Percentiles rank a stretch among this genome's conserved stretches.
phyloP scores from a whole-genome alignment of 2,888 invertebrate species.

The Cantharis rufa region DNA sequence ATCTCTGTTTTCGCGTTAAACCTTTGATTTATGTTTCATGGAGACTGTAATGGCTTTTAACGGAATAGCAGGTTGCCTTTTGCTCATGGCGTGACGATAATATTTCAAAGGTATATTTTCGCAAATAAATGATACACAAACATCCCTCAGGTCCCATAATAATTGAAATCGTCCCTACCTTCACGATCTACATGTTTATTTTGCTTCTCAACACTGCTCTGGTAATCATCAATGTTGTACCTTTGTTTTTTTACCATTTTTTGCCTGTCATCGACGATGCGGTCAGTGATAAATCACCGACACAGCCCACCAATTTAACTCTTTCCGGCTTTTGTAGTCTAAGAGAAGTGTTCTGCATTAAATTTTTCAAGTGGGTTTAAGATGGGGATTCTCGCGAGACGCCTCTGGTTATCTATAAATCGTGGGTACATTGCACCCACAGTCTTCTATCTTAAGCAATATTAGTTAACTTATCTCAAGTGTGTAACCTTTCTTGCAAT shows the following conservation, averaged over 20 bases:
- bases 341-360: neutral
- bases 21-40: neutral
- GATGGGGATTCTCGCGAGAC: neutral
- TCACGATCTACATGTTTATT: neutral
- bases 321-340: neutral
- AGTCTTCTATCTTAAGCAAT: neutral
- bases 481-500: no score
- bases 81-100: no score
- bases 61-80: neutral
- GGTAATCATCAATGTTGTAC: neutral
- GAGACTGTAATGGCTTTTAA: neutral
- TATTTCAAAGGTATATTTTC: no score
- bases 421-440: neutral
- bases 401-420: neutral
- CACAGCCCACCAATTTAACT: neutral
- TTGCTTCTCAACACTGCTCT: neutral
- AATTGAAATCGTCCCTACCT: neutral
- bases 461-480: neutral
- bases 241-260: neutral
- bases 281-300: neutral
- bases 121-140: no score
- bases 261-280: neutral
- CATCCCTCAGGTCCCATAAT: no score
- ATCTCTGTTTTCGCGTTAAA: no score
- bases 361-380: neutral